Evolutionary conservation across 2,888 invertebrate genomes (phyloP).

Genomic region (Drosophila meridiana): DNA sequence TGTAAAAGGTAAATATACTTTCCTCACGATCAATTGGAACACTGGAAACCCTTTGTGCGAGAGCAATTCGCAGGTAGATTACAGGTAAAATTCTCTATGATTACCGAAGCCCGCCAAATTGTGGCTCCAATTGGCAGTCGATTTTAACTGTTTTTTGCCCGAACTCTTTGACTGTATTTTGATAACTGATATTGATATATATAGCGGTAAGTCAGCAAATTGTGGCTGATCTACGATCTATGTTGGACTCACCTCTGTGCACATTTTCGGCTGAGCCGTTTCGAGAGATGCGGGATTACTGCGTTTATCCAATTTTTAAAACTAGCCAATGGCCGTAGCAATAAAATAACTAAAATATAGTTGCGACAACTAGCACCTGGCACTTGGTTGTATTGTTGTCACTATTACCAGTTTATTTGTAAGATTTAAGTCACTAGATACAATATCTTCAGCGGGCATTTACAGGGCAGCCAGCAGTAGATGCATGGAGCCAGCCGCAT

Average conservation of each 20-base stretch:
- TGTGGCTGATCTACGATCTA: slow-evolving; percentile 18
- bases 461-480: slow-evolving; percentile 59
- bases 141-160: slow-evolving; percentile 4
- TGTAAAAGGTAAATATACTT: background rate
- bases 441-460: slow-evolving; percentile 43
- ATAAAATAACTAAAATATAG: slow-evolving; percentile 16
- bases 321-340: slow-evolving; percentile 41
- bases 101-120: slow-evolving; percentile 52
- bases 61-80: slow-evolving; percentile 30
- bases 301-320: slow-evolving; percentile 70
- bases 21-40: slow-evolving; percentile 11
- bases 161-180: slow-evolving; percentile 2
- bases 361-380: slow-evolving; percentile 30
- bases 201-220: background rate
- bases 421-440: slow-evolving; percentile 48
- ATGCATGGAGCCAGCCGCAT: slow-evolving; percentile 56
- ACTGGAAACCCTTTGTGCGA: background rate
- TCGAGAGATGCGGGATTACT: slow-evolving; percentile 47
- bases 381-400: slow-evolving; percentile 15
- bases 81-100: background rate
- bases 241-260: slow-evolving; percentile 68
- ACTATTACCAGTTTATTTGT: slow-evolving; percentile 32
- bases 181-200: background rate
- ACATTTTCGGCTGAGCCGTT: slow-evolving; percentile 77
- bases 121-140: slow-evolving; percentile 43